Conservation (phyloP, 2,888 invertebrate species). For the Suillia variegata region DNA sequence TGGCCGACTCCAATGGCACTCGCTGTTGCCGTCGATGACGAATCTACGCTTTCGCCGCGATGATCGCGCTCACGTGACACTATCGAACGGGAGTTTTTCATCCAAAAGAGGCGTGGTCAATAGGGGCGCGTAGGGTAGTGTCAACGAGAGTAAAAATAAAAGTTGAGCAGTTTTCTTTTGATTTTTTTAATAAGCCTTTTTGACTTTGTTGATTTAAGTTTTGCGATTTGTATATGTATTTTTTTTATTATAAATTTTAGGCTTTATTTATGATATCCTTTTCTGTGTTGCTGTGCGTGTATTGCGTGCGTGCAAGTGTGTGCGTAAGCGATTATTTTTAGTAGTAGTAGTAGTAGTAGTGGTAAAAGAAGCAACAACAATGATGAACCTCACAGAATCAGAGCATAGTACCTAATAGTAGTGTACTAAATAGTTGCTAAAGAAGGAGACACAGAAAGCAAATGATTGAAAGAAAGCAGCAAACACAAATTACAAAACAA, state of each 20-base stretch:
- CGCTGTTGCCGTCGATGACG: conserved; percentile 36
- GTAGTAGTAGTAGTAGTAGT: not conserved
- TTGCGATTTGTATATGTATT: conserved; percentile 22
- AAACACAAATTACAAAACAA: too few relatives aligned
- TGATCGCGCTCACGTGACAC: conserved; percentile 60
- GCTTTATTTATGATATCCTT: conserved; percentile 5
- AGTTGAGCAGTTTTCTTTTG: too few relatives aligned
- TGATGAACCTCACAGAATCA: too few relatives aligned
- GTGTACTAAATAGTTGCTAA: too few relatives aligned
- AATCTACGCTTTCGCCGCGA: conserved; percentile 31
- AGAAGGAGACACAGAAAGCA: too few relatives aligned
- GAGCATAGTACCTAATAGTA: too few relatives aligned
- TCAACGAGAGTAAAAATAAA: conserved; percentile 19
- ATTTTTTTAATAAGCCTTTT: not conserved
- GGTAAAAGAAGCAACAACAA: not conserved
- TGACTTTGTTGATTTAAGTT: not conserved
- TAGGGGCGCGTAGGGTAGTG: conserved; percentile 28
- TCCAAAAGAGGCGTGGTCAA: too few relatives aligned
- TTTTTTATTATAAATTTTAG: conserved; percentile 18
- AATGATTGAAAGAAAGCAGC: too few relatives aligned
- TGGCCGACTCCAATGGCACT: conserved; percentile 17
- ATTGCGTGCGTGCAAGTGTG: not conserved
- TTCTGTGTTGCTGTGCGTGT: not conserved
- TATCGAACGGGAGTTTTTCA: conserved; percentile 43
- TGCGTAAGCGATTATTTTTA: not conserved